Evolutionary conservation across 2,113 vertebrate genomes (phyloP).

Genomic region (Emydura subglobosa): DNA sequence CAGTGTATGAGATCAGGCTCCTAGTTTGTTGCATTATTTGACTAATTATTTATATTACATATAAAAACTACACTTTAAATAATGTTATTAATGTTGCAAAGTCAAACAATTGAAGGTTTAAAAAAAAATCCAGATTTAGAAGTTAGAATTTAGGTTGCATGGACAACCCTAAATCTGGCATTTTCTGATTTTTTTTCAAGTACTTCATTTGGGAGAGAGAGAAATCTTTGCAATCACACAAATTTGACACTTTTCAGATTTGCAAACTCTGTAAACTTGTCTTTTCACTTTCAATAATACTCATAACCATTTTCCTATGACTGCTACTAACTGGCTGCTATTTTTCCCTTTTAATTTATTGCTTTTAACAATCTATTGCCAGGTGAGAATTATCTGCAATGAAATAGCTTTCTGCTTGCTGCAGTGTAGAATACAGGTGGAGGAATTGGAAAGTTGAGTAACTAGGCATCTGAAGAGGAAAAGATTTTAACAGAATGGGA

Average conservation of each 20-base stretch:
- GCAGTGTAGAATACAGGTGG: constrained; percentile 37
- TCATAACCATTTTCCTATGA: not conserved
- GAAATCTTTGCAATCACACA: not conserved
- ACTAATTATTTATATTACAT: not conserved
- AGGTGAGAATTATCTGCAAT: constrained; percentile 30
- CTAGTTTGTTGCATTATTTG: not conserved
- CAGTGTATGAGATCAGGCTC: not conserved
- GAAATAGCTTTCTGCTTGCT: constrained; percentile 48
- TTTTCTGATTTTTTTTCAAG: not conserved
- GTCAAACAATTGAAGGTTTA: not conserved
- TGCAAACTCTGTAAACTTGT: not conserved
- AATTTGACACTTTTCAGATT: not conserved
- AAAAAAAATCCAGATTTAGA: not conserved
- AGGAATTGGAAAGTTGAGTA: constrained; percentile 64
- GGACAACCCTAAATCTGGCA: not conserved
- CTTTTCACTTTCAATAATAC: not conserved
- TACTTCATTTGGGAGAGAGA: not conserved
- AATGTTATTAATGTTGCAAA: not conserved
- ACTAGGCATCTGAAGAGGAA: constrained; percentile 16
- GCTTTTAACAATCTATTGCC: constrained; percentile 26
- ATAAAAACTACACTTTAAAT: not conserved
- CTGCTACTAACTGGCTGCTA: not conserved
- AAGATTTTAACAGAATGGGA: constrained; percentile 40
- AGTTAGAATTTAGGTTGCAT: not conserved
- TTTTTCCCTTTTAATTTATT: not conserved